Evolutionary conservation across 2,888 invertebrate species (phyloP).

Genomic region (Spicauda simplicius): DNA sequence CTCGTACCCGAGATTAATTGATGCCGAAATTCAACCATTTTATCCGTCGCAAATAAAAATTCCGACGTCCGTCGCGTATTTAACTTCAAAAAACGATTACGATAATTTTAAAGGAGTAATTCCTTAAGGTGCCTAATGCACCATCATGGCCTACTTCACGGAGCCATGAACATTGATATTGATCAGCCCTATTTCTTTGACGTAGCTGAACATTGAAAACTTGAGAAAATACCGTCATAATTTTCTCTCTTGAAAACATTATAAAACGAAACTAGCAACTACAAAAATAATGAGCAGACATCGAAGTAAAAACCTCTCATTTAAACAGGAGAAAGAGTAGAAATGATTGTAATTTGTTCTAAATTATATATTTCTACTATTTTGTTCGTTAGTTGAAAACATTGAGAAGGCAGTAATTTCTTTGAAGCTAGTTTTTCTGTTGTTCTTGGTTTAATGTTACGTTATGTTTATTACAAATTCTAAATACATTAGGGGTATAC

Average conservation of each 20-base stretch:
- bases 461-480: no score
- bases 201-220: background rate
- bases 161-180: no score
- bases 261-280: background rate
- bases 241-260: background rate
- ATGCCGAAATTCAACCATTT: no score
- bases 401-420: background rate
- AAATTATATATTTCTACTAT: background rate
- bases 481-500: no score
- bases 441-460: background rate
- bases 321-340: background rate
- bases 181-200: no score
- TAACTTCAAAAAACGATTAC: no score
- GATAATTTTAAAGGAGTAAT: no score
- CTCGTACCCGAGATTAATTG: no score
- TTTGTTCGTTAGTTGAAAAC: background rate
- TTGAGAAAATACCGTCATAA: background rate
- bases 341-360: background rate
- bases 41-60: no score
- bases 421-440: background rate
- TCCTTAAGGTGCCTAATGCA: no score
- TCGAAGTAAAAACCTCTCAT: background rate
- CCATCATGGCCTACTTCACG: no score
- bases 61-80: no score
- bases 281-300: background rate